A percentile compares a stretch with the other conserved stretches of the same genome.
Evolutionary conservation across 2,888 invertebrate species (phyloP).

Genomic region (Leptarthrus brevirostris): DNA sequence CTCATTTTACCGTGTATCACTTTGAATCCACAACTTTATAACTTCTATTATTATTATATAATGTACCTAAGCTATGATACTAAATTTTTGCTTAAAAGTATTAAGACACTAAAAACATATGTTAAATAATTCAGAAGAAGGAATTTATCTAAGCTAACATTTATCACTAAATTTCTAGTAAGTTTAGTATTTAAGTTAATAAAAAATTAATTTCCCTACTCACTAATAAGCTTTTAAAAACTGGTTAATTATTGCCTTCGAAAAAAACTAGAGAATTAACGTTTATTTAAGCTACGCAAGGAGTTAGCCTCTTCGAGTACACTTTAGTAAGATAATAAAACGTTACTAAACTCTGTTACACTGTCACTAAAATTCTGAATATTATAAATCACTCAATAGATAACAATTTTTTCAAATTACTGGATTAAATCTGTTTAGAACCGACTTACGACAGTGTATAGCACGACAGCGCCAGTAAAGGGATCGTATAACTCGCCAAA

Average conservation of each 20-base stretch:
- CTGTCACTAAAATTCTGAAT: slow-evolving; percentile 29
- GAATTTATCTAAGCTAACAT: too few relatives aligned
- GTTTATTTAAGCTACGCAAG: neutral
- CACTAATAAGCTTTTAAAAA: neutral
- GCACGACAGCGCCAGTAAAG: slow-evolving; percentile 67
- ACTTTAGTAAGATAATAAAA: neutral
- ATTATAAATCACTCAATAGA: slow-evolving; percentile 39
- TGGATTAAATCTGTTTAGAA: slow-evolving; percentile 26
- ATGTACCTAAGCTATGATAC: too few relatives aligned
- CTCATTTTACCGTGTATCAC: too few relatives aligned
- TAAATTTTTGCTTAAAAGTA: too few relatives aligned
- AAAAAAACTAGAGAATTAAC: neutral
- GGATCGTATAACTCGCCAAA: slow-evolving; percentile 66
- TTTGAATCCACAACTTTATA: too few relatives aligned
- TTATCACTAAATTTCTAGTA: neutral
- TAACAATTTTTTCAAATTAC: slow-evolving; percentile 37
- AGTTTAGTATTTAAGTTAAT: neutral
- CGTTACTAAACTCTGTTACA: slow-evolving; percentile 11
- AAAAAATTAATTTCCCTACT: neutral
- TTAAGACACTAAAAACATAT: too few relatives aligned
- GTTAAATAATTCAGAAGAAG: too few relatives aligned
- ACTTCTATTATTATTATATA: too few relatives aligned
- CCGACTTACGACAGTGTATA: slow-evolving; percentile 65
- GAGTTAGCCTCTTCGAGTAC: neutral
- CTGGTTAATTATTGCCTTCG: neutral